Conservation (phyloP, 2,888 invertebrate species). For the Tetragnatha montana region DNA sequence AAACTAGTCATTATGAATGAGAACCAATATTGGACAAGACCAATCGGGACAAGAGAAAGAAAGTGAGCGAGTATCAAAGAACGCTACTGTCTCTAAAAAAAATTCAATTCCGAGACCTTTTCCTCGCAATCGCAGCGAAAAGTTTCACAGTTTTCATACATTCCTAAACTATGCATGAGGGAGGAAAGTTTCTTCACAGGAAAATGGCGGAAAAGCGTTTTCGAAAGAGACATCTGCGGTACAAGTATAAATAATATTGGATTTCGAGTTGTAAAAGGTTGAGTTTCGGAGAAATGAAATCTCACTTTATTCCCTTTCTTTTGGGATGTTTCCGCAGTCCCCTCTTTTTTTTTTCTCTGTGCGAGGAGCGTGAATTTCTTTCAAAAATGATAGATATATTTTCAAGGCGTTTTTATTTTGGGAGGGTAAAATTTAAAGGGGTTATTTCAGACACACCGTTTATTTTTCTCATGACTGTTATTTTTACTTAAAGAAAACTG, state of each 20-base stretch:
- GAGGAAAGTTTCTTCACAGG: neutral
- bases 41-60: too few species aligned
- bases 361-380: neutral
- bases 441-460: neutral
- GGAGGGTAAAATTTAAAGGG: neutral
- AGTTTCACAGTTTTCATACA: neutral
- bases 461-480: neutral
- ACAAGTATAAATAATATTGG: slow-evolving; percentile 22
- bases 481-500: neutral
- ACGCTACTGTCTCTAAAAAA: too few species aligned
- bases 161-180: slow-evolving; percentile 14
- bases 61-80: too few species aligned
- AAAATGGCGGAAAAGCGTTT: slow-evolving; percentile 5
- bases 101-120: too few species aligned
- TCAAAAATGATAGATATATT: neutral
- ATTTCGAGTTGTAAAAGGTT: slow-evolving; percentile 11
- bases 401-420: neutral
- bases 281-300: slow-evolving; percentile 25
- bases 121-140: neutral
- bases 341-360: too few species aligned
- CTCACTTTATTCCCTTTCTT: slow-evolving; percentile 1
- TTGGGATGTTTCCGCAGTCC: too few species aligned
- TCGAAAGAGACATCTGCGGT: neutral
- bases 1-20: too few species aligned
- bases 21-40: too few species aligned